Base-by-base conservation (phyloP, 2,113 vertebrate species). In the Rhynchopsitta pachyrhyncha region DNA sequence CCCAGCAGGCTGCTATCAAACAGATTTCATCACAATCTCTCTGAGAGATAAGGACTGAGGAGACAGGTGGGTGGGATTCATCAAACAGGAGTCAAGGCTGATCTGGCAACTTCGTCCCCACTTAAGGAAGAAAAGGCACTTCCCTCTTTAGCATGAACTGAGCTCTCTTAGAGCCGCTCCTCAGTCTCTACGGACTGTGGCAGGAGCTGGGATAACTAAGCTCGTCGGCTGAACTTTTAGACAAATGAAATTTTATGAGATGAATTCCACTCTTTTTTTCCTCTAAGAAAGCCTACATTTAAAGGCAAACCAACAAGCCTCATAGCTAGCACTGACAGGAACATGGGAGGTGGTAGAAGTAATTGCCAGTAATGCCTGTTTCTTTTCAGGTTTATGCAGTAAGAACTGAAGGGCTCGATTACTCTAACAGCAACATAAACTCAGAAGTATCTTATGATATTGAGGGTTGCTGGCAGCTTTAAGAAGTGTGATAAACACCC, bases 381-480 rank as follows among this genome's bases (percentile, higher is more conserved):
- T 29, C 80, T 84, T 86, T 60, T 74, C 83, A 92, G 71, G 77
- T 81, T 93, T 81, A 68, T 35, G 91, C 76, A 75, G 42, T 29
- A 33, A 78, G 76, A 91, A 52, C 73, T 17, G 13, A 93, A 81
- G 60, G 89, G 71, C 46, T 86, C 29, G 1, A 63, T 59, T 92
- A 77, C 80, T 91, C 28, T 49, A 88, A 50, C 23, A 73, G 39
- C 55, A 96, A 92, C 92, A 83, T 57, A 95, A 92, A 86, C 77
- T 42, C 29, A 60, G 53, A 85, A 69, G n/a, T 69, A 49, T 76
- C 42, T 76, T 76, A 79, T 8, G 49, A 73, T n/a, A 37, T 4
- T 29, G 55, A 92, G 60, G 64, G 33, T 7, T 74, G 55, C 52
- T 84, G 68, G 80, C 35, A 50, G 50, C 71, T 92, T 88, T 82